Evolutionary conservation across 2,113 vertebrate genomes (phyloP).

Genomic region (Perca schrenkii): DNA sequence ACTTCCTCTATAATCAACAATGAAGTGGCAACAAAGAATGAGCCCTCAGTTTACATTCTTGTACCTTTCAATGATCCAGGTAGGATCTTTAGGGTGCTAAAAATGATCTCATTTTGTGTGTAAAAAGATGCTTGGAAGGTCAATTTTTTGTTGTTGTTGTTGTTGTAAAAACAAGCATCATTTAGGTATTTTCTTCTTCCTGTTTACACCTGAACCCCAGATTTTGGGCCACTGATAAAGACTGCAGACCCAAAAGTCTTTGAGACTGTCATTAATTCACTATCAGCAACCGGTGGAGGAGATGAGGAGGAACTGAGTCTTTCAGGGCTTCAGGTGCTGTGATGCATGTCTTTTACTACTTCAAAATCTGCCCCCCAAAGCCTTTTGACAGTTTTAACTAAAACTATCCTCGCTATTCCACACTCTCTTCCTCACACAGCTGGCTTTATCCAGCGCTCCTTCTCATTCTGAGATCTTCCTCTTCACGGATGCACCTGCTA

Average conservation of each 20-base stretch:
- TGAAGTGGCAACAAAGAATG: slow-evolving; percentile 42
- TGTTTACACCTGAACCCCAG: slow-evolving; percentile 34
- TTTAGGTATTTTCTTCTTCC: background rate
- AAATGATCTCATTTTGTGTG: background rate
- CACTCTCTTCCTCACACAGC: slow-evolving; percentile 32
- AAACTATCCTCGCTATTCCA: background rate
- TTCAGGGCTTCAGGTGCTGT: slow-evolving; percentile 70
- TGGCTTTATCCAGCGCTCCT: slow-evolving; percentile 69
- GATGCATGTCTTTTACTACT: background rate
- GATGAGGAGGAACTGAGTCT: slow-evolving; percentile 65
- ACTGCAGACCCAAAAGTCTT: slow-evolving; percentile 61
- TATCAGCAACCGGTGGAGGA: slow-evolving; percentile 56
- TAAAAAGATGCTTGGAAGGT: no score
- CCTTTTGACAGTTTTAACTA: background rate
- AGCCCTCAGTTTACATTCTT: slow-evolving; percentile 74
- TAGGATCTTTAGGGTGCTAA: slow-evolving; percentile 4
- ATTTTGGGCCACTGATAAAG: slow-evolving; percentile 58
- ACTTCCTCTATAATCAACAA: slow-evolving; percentile 61
- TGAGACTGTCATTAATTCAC: slow-evolving; percentile 1
- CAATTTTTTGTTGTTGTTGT: background rate
- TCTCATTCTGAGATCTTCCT: slow-evolving; percentile 78
- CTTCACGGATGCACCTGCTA: slow-evolving; percentile 77
- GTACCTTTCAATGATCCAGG: slow-evolving; percentile 80
- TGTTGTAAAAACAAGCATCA: background rate
- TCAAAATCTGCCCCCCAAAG: background rate